Evolutionary conservation across 2,113 vertebrate genomes (phyloP), one percentile per base, ranked within the genome.

Genomic region (Scatophagus argus): DNA sequence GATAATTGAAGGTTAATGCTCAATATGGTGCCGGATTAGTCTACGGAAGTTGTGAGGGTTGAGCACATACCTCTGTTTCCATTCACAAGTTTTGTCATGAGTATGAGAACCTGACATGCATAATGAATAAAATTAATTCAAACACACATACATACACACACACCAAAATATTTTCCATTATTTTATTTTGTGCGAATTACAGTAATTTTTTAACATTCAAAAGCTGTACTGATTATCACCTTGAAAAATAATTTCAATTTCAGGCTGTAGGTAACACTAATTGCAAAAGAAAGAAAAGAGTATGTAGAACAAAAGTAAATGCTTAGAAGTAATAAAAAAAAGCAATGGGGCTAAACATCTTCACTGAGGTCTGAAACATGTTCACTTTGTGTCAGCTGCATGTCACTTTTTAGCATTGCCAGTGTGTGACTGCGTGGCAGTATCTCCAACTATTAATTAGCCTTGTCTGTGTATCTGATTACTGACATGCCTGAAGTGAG

Each of bases 361-460:
- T 80, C 62, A 74, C 66, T 52, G 52, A 75, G 77, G 65, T 80
- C 67, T 74, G 62, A 75, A 55, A 63, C 49, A 27, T 74, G 68
- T 44, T 75, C 71, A 68, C 74, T 44, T 79, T 70, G 77, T 84
- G 86, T 88, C 81, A 78, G 54, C 76, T 70, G 60, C 60, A 38
- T 81, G 89, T 92, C 79, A 80, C 75, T 69, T 82, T 87, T 67
- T 39, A 64, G 47, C 60, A 38, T 72, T 41, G 59, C 60, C 61
- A 58, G 63, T 51, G 84, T 71, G 64, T 46, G 82, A 82, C 84
- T 77, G 86, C 79, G 19, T 68, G 83, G 64, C 83, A 61, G 78
- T 87, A 91, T 93, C 92, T 91, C 80, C 83, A 90, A 90, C 90
- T 92, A 92, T 91, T 91, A 93, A 94, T 93, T 92, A 93, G 85